Percentiles rank a stretch among this genome's conserved stretches.
These are phyloP conservation scores for Elephantulus edwardii DNA, from an alignment of 2,113 vertebrate genomes.

Conservation along the genomic window DNA sequence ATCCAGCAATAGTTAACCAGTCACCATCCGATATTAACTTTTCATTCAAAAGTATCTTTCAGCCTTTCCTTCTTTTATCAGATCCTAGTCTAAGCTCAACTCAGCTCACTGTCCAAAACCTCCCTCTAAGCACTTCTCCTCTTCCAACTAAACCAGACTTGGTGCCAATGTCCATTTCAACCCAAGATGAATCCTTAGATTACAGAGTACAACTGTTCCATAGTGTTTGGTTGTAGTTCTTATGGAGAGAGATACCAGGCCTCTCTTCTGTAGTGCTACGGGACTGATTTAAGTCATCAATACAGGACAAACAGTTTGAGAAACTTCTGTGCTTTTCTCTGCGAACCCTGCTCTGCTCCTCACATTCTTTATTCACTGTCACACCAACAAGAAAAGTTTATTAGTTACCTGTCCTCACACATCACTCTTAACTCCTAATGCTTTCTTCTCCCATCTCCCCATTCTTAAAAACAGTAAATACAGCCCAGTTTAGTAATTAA, in stretches of 20 bases:
- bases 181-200: no score
- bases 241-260: not conserved
- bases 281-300: no score
- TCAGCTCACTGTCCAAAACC: not conserved
- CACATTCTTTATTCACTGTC: not conserved
- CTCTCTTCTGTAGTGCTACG: not conserved
- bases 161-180: no score
- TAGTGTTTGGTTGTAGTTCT: not conserved
- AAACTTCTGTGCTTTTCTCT: not conserved
- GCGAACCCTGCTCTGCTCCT: not conserved
- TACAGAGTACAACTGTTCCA: not conserved
- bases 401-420: not conserved
- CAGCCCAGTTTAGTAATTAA: not conserved
- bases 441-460: not conserved
- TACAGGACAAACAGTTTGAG: no score
- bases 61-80: not conserved
- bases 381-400: not conserved
- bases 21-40: not conserved
- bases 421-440: not conserved
- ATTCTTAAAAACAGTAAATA: not conserved
- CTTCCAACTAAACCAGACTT: not conserved
- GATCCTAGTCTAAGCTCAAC: not conserved
- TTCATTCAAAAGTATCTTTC: not conserved
- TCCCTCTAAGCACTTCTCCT: not conserved
- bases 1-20: not conserved